These are phyloP conservation scores for Drosophila monieri DNA, from an alignment of 2,888 invertebrate genomes.

Conservation along the genomic window DNA sequence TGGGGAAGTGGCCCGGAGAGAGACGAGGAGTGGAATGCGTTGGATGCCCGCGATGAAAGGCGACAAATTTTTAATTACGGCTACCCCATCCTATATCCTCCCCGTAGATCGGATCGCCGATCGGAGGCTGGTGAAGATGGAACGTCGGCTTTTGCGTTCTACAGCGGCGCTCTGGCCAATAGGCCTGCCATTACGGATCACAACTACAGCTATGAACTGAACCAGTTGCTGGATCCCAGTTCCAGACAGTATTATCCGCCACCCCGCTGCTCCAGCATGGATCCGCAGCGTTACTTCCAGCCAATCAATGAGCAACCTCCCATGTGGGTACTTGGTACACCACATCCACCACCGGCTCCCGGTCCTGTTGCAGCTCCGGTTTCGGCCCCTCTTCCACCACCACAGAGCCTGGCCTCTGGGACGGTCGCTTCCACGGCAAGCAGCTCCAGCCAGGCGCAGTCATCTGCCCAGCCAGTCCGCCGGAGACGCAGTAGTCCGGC, in stretches of 20 bases:
- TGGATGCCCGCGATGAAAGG: constrained; percentile 35
- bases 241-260: constrained; percentile 37
- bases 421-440: constrained; percentile 18
- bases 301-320: constrained; percentile 67
- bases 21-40: constrained; percentile 1
- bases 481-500: constrained; percentile 57
- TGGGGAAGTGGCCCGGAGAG: constrained; percentile 5
- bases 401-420: constrained; percentile 33
- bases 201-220: constrained; percentile 66
- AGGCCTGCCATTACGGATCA: constrained; percentile 64
- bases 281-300: constrained; percentile 68
- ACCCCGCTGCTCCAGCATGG: constrained; percentile 62
- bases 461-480: constrained; percentile 18
- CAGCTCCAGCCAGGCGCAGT: constrained; percentile 10
- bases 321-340: constrained; percentile 54
- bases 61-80: constrained; percentile 34
- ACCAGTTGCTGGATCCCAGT: constrained; percentile 43
- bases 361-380: background rate
- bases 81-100: constrained; percentile 23
- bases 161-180: constrained; percentile 65
- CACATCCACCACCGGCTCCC: constrained; percentile 6
- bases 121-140: constrained; percentile 42
- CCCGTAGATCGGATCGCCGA: constrained; percentile 19
- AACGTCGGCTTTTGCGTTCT: constrained; percentile 67
- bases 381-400: constrained; percentile 4